Percentiles rank a stretch among this genome's conserved stretches.
phyloP scores from a whole-genome alignment of 2,797 vertebrate genomes.

The Sandelia bainsii region DNA sequence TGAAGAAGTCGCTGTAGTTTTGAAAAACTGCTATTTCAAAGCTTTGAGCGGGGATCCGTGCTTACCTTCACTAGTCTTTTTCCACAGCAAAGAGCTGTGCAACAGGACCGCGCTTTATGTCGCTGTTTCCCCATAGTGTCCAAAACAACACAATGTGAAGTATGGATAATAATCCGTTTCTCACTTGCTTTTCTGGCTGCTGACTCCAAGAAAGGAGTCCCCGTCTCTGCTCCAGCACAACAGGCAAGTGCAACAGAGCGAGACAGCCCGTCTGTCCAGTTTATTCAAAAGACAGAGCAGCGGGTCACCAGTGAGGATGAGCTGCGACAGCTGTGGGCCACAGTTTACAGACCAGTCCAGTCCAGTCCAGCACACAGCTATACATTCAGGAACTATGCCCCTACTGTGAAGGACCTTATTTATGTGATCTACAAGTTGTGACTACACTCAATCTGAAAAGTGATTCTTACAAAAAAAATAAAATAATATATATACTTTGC shows the following conservation, averaged over 20 bases:
- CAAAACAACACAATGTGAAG: not conserved
- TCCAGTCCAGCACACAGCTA: constrained; percentile 7
- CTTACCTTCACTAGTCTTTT: constrained; percentile 63
- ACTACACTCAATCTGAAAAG: not conserved
- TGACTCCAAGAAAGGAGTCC: not conserved
- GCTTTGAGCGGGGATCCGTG: not conserved
- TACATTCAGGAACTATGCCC: not conserved
- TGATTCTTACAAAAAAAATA: not conserved
- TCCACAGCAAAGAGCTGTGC: constrained; percentile 50
- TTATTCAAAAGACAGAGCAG: constrained; percentile 49
- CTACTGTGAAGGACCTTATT: constrained; percentile 1
- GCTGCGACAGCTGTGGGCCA: constrained; percentile 49
- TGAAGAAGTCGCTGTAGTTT: not conserved
- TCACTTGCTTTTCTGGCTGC: not conserved
- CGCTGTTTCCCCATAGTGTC: constrained; percentile 71
- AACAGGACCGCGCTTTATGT: constrained; percentile 53
- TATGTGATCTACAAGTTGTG: not conserved
- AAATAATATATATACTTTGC: too few relatives aligned
- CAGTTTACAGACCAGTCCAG: constrained; percentile 31
- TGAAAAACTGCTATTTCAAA: not conserved
- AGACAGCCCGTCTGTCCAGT: constrained; percentile 35
- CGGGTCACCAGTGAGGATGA: constrained; percentile 46
- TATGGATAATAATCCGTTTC: not conserved
- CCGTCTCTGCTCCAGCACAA: constrained; percentile 21
- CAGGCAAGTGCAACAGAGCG: constrained; percentile 28